Percentiles rank a stretch among this genome's conserved stretches.
Evolutionary conservation across 2,113 vertebrate genomes (phyloP).

Genomic region (Nestor notabilis): DNA sequence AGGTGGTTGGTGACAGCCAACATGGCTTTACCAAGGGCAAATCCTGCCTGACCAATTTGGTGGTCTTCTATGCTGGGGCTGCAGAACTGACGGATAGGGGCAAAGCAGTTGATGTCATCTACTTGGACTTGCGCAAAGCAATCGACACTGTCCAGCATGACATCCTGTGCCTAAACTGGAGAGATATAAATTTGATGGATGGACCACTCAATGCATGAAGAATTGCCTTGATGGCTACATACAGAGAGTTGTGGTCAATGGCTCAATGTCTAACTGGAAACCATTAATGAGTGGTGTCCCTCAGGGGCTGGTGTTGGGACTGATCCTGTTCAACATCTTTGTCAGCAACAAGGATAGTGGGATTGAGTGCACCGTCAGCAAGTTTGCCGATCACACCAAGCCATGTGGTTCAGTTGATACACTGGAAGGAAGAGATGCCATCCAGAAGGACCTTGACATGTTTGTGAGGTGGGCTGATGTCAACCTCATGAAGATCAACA

Average conservation of each 20-base stretch:
- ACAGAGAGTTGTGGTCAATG: neutral
- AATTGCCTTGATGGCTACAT: neutral
- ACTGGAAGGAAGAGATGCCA: no score
- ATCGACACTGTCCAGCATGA: neutral
- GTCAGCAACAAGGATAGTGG: neutral
- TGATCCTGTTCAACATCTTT: neutral
- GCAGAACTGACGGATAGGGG: neutral
- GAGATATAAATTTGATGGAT: neutral
- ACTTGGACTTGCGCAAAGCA: neutral
- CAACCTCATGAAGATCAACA: no score
- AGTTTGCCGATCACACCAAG: neutral
- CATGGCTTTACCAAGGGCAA: neutral
- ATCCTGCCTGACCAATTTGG: neutral
- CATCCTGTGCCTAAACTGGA: neutral
- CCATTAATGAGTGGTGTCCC: neutral
- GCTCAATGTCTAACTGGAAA: neutral
- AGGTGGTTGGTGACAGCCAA: neutral
- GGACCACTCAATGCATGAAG: neutral
- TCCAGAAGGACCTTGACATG: no score
- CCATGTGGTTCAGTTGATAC: neutral
- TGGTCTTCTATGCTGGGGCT: neutral
- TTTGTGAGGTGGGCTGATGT: no score
- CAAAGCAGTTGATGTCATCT: neutral
- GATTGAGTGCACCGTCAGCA: neutral
- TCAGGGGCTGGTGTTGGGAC: neutral